A percentile compares a stretch with the other conserved stretches of the same genome.
Evolutionary conservation across 1,140 invertebrate genomes (phyloP).

Genomic region (Lordiphosa clarofinis): DNA sequence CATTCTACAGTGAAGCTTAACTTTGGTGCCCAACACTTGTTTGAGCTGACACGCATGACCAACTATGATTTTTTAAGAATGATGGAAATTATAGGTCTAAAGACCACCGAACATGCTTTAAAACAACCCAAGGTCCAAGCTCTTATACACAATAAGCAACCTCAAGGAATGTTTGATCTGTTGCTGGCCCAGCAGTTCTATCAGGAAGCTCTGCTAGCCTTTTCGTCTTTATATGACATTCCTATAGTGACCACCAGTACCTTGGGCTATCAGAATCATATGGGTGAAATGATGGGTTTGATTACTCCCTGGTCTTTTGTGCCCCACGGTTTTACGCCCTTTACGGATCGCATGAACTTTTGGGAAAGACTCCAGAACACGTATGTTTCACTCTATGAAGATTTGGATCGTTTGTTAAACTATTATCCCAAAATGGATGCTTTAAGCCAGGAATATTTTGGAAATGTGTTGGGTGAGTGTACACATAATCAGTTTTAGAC

Average conservation of each 20-base stretch:
- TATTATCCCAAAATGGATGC: slow-evolving; percentile 78
- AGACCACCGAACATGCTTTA: slow-evolving; percentile 71
- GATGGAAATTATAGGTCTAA: slow-evolving; percentile 65
- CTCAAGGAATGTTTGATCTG: slow-evolving; percentile 77
- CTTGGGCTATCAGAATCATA: slow-evolving; percentile 67
- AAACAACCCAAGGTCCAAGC: slow-evolving; percentile 71
- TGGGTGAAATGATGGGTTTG: slow-evolving; percentile 77
- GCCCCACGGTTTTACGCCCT: slow-evolving; percentile 65
- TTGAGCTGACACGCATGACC: slow-evolving; percentile 67
- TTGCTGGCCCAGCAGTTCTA: slow-evolving; percentile 79
- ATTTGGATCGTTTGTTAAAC: slow-evolving; percentile 43
- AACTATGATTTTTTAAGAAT: slow-evolving; percentile 61
- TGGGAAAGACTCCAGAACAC: slow-evolving; percentile 74
- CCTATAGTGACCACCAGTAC: slow-evolving; percentile 73
- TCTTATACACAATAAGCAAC: slow-evolving; percentile 65
- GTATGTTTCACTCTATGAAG: slow-evolving; percentile 50
- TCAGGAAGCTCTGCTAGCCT: slow-evolving; percentile 75
- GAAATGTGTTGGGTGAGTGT: slow-evolving; percentile 56
- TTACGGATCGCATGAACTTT: slow-evolving; percentile 77
- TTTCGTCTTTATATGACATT: slow-evolving; percentile 75
- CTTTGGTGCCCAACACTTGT: slow-evolving; percentile 63
- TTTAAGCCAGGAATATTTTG: slow-evolving; percentile 66
- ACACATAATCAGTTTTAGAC: background rate
- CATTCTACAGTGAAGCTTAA: slow-evolving; percentile 51
- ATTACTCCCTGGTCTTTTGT: slow-evolving; percentile 75